phyloP scores from a whole-genome alignment of 2,113 vertebrate species.

The Gadus macrocephalus region DNA sequence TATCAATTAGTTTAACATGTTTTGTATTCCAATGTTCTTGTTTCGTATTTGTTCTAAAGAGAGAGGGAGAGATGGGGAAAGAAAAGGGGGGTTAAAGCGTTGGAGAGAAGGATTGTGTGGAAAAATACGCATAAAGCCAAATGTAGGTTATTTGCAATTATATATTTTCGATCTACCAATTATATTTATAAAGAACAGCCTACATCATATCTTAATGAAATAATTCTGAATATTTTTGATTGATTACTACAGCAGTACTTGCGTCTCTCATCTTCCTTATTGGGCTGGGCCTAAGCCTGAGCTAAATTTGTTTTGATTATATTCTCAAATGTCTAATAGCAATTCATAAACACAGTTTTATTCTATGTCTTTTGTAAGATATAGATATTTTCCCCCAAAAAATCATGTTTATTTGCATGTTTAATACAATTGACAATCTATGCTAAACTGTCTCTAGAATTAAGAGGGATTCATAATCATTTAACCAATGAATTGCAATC shows the following conservation, averaged over 20 bases:
- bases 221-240: slow-evolving; percentile 12
- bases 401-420: not conserved
- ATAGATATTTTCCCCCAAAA: not conserved
- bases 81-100: not conserved
- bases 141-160: not conserved
- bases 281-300: slow-evolving; percentile 57
- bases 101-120: not conserved
- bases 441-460: not conserved
- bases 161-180: slow-evolving; percentile 2
- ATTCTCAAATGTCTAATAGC: too few relatives aligned
- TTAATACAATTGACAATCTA: not conserved
- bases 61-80: not conserved
- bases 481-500: not conserved
- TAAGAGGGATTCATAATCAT: not conserved
- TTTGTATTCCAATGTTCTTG: not conserved
- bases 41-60: not conserved
- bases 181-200: slow-evolving; percentile 6
- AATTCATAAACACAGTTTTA: not conserved
- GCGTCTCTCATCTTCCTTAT: slow-evolving; percentile 20
- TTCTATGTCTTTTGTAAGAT: not conserved
- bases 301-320: slow-evolving; percentile 24
- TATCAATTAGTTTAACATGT: slow-evolving; percentile 12
- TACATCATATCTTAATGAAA: not conserved
- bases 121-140: not conserved
- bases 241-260: not conserved